Evolutionary conservation across 2,888 invertebrate species (phyloP).

Genomic region (Tetragnatha montana): DNA sequence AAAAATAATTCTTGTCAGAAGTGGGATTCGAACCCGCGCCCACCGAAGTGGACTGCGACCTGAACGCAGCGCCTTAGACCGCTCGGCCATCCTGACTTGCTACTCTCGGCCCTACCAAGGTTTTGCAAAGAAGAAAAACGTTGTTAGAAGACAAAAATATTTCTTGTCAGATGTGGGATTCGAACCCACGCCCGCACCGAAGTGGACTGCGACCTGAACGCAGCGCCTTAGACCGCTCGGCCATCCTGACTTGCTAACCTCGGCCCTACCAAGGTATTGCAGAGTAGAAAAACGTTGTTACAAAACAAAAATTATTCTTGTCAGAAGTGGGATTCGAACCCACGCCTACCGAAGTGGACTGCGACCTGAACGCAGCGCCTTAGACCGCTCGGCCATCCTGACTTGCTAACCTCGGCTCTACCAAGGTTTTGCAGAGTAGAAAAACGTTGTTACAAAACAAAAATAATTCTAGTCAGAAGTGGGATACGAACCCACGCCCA

Average conservation of each 20-base stretch:
- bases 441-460: no score
- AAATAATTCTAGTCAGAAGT: not conserved
- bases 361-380: constrained; percentile 72
- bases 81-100: constrained; percentile 71
- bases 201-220: constrained; percentile 71
- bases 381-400: constrained; percentile 71
- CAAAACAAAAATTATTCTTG: no score
- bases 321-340: constrained; percentile 71
- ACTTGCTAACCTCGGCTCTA: no score
- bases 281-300: no score
- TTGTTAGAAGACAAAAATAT: no score
- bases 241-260: constrained; percentile 66
- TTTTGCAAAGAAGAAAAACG: no score
- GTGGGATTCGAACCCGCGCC: constrained; percentile 72
- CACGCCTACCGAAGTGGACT: constrained; percentile 68
- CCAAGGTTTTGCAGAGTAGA: no score
- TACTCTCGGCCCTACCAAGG: no score
- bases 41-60: constrained; percentile 68
- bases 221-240: constrained; percentile 72
- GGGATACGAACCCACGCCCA: constrained; percentile 72
- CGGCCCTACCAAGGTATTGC: no score
- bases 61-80: constrained; percentile 72
- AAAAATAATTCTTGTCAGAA: constrained; percentile 9
- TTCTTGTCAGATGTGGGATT: constrained; percentile 66
- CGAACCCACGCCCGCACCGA: constrained; percentile 71